Conservation (phyloP, 2,113 vertebrate species). For the Balaeniceps rex region DNA sequence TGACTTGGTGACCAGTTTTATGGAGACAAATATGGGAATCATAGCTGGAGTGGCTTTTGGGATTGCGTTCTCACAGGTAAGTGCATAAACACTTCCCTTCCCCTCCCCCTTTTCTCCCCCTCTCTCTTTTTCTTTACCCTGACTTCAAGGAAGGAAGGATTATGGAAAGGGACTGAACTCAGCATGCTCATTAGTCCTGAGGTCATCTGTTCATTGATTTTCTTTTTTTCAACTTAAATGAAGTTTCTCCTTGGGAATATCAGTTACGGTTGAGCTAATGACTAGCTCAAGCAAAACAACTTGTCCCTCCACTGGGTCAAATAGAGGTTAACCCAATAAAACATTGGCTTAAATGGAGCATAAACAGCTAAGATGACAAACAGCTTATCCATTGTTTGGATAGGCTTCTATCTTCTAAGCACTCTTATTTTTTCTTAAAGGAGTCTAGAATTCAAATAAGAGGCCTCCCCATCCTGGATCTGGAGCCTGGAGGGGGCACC, state of each 20-base stretch:
- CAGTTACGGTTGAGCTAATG: slow-evolving; percentile 74
- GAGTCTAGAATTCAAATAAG: background rate
- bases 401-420: slow-evolving; percentile 5
- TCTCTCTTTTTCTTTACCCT: background rate
- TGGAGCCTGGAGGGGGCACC: background rate
- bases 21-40: slow-evolving; percentile 96
- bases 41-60: slow-evolving; percentile 96
- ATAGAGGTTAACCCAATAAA: slow-evolving; percentile 77
- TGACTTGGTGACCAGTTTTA: slow-evolving; percentile 92
- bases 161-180: slow-evolving; percentile 60
- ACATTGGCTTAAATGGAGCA: slow-evolving; percentile 70
- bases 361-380: slow-evolving; percentile 72
- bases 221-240: slow-evolving; percentile 77
- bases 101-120: background rate
- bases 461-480: background rate
- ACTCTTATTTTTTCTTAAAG: background rate
- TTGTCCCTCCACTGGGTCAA: slow-evolving; percentile 72
- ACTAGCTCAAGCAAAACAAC: slow-evolving; percentile 70
- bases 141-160: slow-evolving; percentile 46
- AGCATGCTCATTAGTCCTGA: slow-evolving; percentile 67
- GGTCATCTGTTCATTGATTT: slow-evolving; percentile 81
- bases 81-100: background rate
- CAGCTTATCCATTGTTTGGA: slow-evolving; percentile 48
- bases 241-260: slow-evolving; percentile 79
- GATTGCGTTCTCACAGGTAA: slow-evolving; percentile 96